Base-by-base conservation (phyloP, 2,888 invertebrate species). In the Noctua janthe region DNA sequence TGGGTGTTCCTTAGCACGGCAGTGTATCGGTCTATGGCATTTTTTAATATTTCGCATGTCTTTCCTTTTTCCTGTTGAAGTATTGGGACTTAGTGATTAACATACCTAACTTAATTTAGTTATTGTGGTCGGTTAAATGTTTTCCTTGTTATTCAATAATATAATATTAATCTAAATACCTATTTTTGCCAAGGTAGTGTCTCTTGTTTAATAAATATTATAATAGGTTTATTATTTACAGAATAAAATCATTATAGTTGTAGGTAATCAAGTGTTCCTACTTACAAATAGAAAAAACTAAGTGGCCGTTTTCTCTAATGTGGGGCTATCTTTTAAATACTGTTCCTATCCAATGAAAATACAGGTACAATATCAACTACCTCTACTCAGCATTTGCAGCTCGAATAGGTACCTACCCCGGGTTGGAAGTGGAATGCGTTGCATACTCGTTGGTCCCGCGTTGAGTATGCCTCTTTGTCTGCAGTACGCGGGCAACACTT, bases 11-110 rank as follows among this genome's bases (percentile, higher is more conserved):
- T 85, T 5, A 91, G 23, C 4, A 89, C 74, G 47, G 87, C 78
- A 0, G 79, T 79, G 66, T 93, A 91, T 43, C 94, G 85, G 15
- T 89, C 82, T 82, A 93, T 86, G 56, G 92, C 90, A 64, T 87
- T 76, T 74, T 92, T 91, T 66, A 94, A 82, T 83, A 93, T 82
- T 97, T 93, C 66, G 98, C 95, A 93, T 98, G 99, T 72, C 54
- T 88, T 70, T 8, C 88, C 89, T 71, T 66, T 83, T 70, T 88
- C 86, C 93, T 92, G 81, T 75, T 70, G 64, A 84, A 73, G 29
- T 29, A 67, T n/a, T 62, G 23, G 59, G 23, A 13, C 20, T 29
- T 78, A n/a, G 13, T 35, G 17, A 54, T 23, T 20, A 20, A 29
- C 10, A 49, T 35, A 13, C 5, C 11, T 7, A 29, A 43, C n/a